Evolutionary conservation across 2,797 vertebrate species (phyloP).

Genomic region (Hippoglossus hippoglossus): DNA sequence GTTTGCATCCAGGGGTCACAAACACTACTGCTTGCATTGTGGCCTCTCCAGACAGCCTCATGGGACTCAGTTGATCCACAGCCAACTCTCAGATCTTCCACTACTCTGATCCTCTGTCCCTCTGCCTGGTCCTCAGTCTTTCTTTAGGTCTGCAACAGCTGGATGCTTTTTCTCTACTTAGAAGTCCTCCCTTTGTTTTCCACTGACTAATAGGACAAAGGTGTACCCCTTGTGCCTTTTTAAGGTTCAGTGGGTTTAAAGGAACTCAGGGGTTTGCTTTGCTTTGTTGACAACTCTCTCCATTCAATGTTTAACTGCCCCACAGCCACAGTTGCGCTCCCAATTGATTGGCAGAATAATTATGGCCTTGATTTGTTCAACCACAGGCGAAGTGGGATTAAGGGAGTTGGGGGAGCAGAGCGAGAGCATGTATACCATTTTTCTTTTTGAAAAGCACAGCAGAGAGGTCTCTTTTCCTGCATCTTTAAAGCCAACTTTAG

Average conservation of each 20-base stretch:
- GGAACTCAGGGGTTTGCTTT: constrained; percentile 62
- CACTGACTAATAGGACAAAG: constrained; percentile 61
- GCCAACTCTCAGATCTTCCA: constrained; percentile 58
- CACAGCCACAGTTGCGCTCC: constrained; percentile 71
- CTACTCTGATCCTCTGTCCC: constrained; percentile 54
- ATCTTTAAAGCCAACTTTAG: constrained; percentile 55
- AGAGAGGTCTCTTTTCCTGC: constrained; percentile 49
- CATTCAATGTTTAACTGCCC: constrained; percentile 70
- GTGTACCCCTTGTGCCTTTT: constrained; percentile 60
- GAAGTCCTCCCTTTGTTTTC: constrained; percentile 54
- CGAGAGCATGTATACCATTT: constrained; percentile 67
- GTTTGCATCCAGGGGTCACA: constrained; percentile 69
- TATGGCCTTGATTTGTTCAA: constrained; percentile 80
- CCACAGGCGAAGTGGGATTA: constrained; percentile 75
- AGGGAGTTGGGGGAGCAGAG: constrained; percentile 72
- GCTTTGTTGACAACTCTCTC: constrained; percentile 74
- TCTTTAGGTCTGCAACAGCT: constrained; percentile 43
- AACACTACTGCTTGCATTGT: constrained; percentile 64
- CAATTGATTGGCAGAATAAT: constrained; percentile 85
- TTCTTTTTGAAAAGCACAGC: constrained; percentile 57
- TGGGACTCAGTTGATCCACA: constrained; percentile 60
- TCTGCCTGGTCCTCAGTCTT: constrained; percentile 36
- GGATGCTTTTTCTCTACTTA: constrained; percentile 37
- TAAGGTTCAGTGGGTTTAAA: constrained; percentile 67
- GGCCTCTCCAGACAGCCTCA: constrained; percentile 67